These are phyloP conservation scores for Quadroppia sp. DNA, from an alignment of 2,888 invertebrate species.

Conservation along the genomic window DNA sequence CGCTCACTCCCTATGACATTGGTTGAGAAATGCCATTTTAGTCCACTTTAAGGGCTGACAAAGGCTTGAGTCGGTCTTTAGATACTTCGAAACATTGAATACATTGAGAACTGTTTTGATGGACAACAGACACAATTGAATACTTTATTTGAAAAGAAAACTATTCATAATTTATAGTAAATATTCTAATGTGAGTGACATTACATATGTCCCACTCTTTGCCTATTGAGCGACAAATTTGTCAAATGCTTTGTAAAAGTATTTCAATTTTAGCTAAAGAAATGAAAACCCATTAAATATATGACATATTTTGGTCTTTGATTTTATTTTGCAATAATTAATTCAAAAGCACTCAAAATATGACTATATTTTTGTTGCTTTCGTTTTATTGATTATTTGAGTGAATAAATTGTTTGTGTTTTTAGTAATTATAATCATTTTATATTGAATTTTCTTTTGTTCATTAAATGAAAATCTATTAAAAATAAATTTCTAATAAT, in stretches of 20 bases:
- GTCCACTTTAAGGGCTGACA: background rate
- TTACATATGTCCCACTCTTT: conserved; percentile 24
- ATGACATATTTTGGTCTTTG: conserved; percentile 2
- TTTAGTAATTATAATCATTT: background rate
- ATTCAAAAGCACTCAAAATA: background rate
- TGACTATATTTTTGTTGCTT: background rate
- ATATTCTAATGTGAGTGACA: conserved; percentile 19
- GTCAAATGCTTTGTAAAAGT: background rate
- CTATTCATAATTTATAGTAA: conserved; percentile 26
- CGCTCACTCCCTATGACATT: conserved; percentile 14
- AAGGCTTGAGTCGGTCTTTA: background rate
- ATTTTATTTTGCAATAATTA: background rate
- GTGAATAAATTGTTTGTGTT: background rate
- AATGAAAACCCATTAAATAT: conserved; percentile 18
- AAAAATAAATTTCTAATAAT: too few relatives aligned
- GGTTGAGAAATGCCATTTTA: conserved; percentile 18
- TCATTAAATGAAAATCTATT: too few relatives aligned
- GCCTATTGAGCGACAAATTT: conserved; percentile 8
- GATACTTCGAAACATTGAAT: conserved; percentile 13
- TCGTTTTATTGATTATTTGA: background rate
- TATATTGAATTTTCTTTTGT: background rate
- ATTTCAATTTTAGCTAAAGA: background rate
- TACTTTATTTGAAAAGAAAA: background rate
- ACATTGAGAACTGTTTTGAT: conserved; percentile 22
- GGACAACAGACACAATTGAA: background rate